Conservation (phyloP, 2,797 vertebrate species). For the Chanos chanos region DNA sequence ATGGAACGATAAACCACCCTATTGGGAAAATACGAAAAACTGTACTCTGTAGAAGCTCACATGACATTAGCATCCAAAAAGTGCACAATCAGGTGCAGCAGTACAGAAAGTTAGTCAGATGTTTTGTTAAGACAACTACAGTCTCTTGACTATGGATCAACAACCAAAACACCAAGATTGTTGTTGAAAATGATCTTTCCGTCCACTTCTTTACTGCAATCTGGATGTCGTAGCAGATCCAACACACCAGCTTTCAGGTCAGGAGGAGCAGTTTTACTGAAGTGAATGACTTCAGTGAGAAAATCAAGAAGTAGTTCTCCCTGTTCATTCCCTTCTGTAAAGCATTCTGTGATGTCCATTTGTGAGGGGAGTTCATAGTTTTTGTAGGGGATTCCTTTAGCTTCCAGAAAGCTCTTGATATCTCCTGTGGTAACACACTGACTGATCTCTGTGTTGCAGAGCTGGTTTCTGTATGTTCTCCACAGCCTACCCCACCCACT, state of each 20-base stretch:
- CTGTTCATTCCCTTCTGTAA: constrained; percentile 75
- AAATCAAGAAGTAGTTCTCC: constrained; percentile 90
- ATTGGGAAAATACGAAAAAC: neutral
- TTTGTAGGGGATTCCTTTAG: constrained; percentile 69
- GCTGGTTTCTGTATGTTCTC: constrained; percentile 66
- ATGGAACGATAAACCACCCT: too few species aligned
- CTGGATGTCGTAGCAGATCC: constrained; percentile 75
- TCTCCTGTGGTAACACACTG: constrained; percentile 72
- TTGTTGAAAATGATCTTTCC: constrained; percentile 86
- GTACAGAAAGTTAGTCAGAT: neutral
- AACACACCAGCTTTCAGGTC: constrained; percentile 76
- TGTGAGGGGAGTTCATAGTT: constrained; percentile 74
- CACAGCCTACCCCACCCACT: constrained; percentile 84
- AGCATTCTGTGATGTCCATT: constrained; percentile 90
- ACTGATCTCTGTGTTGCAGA: constrained; percentile 71
- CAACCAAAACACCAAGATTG: constrained; percentile 73
- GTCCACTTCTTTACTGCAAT: constrained; percentile 72
- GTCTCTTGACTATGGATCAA: constrained; percentile 67
- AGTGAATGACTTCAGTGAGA: constrained; percentile 81
- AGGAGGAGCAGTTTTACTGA: constrained; percentile 75
- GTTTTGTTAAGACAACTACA: constrained; percentile 1
- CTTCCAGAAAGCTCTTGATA: constrained; percentile 71
- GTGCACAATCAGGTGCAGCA: neutral
- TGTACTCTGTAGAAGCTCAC: neutral
- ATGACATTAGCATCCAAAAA: too few species aligned